Base-by-base conservation (phyloP, 1,140 invertebrate genomes). In the Homalodisca vitripennis region DNA sequence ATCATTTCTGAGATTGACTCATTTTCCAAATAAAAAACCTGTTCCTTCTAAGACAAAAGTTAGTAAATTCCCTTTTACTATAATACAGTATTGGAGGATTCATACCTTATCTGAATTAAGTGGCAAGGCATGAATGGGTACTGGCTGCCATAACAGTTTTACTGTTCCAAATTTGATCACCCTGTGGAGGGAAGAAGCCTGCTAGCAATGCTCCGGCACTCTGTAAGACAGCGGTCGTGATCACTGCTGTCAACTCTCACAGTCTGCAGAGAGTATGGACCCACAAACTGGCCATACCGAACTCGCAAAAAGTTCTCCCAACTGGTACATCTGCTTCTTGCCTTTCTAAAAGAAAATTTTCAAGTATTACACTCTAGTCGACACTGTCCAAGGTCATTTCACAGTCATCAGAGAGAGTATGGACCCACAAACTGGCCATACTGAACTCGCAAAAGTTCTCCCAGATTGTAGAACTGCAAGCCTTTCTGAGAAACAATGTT, bases 161-260 rank as follows among this genome's bases (percentile, higher is more conserved):
- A 82, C 79, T 77, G 74, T 92, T 85, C 86, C 94, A 94, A 69
- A 86, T 81, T 75, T 92, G 87, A 27, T 85, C 79, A 26, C 79
- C 78, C 24, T 27, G 22, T 0, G 94, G 93, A 26, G 89, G 90
- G 80, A 88, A 97, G 34, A 97, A 80, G 26, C 92, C 93, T 6
- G 94, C 92, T 26, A 96, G 81, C 65, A 95, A 83, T 34, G 87
- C 83, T 75, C 90, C 86, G 0, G 91, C 92, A 78, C 93, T 97
- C 89, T 94, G 94, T 71, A 3, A 95, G 80, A 75, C 93, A 94
- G 46, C 95, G 83, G 70, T 94, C 89, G 6, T 85, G 83, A 75
- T 91, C 89, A 74, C 93, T 95, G 76, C 92, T 94, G n/a, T 85
- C 78, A 0, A 93, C 84, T 70, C 81, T 82, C 27, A 94, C 82